These are phyloP conservation scores for Petrocephalus zakoni DNA, from an alignment of 2,113 vertebrate genomes.

Conservation along the genomic window DNA sequence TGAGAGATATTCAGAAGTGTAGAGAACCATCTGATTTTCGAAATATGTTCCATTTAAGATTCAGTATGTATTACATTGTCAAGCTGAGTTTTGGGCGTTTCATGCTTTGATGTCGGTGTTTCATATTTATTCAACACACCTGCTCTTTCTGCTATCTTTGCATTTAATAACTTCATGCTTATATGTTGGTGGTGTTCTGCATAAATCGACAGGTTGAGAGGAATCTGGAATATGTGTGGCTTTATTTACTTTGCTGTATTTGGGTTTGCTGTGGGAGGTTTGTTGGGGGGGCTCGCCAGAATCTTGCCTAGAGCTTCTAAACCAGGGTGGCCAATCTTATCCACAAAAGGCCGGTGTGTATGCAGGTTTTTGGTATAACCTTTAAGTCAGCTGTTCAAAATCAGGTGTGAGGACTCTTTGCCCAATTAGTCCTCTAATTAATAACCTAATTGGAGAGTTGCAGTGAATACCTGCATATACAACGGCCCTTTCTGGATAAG, in stretches of 20 bases:
- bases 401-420: too few relatives aligned
- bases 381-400: too few relatives aligned
- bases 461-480: too few relatives aligned
- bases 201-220: background rate
- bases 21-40: background rate
- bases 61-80: background rate
- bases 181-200: background rate
- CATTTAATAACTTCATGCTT: background rate
- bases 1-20: background rate
- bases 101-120: background rate
- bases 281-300: background rate
- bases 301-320: background rate
- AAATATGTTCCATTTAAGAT: background rate
- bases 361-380: too few relatives aligned
- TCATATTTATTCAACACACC: background rate
- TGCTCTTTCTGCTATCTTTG: background rate
- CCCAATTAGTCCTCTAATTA: too few relatives aligned
- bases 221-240: background rate
- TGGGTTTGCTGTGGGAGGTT: too few relatives aligned
- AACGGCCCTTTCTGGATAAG: too few relatives aligned
- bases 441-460: too few relatives aligned
- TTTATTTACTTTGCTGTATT: background rate
- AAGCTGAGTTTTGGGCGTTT: background rate
- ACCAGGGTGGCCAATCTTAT: too few relatives aligned
- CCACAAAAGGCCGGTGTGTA: too few relatives aligned